Percentiles rank a stretch among this genome's conserved stretches.
Conservation (phyloP, 2,888 invertebrate species). For the Archips crataeganus region DNA sequence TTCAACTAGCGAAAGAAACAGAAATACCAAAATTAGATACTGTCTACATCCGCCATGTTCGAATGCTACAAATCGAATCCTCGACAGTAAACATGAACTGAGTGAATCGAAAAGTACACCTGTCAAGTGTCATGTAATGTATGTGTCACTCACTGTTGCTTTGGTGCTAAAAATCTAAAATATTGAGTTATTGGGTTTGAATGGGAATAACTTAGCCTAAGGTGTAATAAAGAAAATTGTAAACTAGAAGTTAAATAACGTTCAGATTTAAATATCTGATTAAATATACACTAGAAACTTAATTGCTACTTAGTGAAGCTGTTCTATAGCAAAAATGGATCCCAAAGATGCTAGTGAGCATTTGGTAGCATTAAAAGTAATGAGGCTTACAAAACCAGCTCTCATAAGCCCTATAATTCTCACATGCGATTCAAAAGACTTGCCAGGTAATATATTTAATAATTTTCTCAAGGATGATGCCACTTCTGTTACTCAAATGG, state of each 20-base stretch:
- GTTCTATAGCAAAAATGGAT: constrained; percentile 74
- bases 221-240: not conserved
- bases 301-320: not conserved
- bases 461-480: constrained; percentile 93
- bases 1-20: too few species aligned
- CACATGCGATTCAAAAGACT: constrained; percentile 93
- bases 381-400: constrained; percentile 97
- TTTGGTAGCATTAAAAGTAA: constrained; percentile 91
- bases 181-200: not conserved
- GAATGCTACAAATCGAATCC: too few species aligned
- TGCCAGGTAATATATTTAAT: constrained; percentile 93
- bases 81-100: not conserved
- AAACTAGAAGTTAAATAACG: not conserved
- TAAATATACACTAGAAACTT: not conserved
- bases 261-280: not conserved
- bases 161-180: not conserved
- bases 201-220: not conserved
- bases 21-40: too few species aligned
- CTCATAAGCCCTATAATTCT: constrained; percentile 93
- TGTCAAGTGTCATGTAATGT: not conserved
- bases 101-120: not conserved
- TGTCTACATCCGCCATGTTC: too few species aligned
- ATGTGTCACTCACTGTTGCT: too few species aligned
- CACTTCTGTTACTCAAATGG: constrained; percentile 92
- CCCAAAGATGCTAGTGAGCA: constrained; percentile 87